Base-by-base conservation (phyloP, 1,140 invertebrate genomes). In the Galleria mellonella region DNA sequence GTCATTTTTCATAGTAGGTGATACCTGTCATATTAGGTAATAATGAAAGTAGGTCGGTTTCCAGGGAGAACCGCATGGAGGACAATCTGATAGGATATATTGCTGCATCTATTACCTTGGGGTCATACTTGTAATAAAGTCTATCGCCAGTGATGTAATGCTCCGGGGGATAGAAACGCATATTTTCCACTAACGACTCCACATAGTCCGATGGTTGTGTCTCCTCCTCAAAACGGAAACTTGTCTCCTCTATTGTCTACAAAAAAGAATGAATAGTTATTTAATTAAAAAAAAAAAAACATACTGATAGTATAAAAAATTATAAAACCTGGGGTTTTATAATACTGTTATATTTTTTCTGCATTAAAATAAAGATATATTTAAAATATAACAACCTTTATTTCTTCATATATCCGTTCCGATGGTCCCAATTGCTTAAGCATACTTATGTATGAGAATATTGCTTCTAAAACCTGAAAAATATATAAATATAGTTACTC, bases 121-220 rank as follows among this genome's bases (percentile, higher is more conserved):
- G 91, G 64, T 95, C 88, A 71, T 93, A 98, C 49, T 97, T 92
- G 47, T 91, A 93, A 71, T 92, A 92, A 0, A 97, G 72, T 43
- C 91, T 88, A 14, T 88, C 87, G 0, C 93, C 94, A 11, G 91
- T 92, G 13, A 98, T 88, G 60, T 95, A 94, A 71, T 97, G 91
- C 63, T 90, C 84, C 0, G 93, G 89, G 1, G 91, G 89, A 77
- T 91, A 97, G 57, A 91, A 89, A 35, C 96, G 94, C 92, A 96
- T 95, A 43, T 90, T 91, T 70, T 95, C 91, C 15, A 90, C 89
- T 8, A 97, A 53, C 10, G 89, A 81, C 84, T 95, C 92, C 0
- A 96, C 95, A 64, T 95, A 92, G n/a, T 96, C 93, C 0, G 89
- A 81, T 0, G 95, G 89, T 28, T 89, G 83, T 8, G 86, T 84